phyloP scores from a whole-genome alignment of 2,113 vertebrate genomes.

The Pseudorasbora parva region DNA sequence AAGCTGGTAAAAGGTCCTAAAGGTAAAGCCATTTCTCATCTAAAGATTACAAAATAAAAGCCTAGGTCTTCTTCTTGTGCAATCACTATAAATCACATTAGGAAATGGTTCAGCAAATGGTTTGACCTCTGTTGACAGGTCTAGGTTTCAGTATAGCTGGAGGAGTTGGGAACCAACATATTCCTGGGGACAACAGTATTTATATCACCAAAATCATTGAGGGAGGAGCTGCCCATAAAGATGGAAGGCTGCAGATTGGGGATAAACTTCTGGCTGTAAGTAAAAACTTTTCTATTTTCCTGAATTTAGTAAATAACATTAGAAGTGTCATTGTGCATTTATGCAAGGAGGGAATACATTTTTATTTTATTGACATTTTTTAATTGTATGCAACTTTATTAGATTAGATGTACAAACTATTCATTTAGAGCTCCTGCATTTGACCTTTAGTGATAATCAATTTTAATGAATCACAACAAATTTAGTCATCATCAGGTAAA shows the following conservation, averaged over 20 bases:
- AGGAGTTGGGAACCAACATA: constrained; percentile 96
- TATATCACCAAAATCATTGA: constrained; percentile 98
- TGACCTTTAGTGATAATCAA: not conserved
- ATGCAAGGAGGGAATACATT: not conserved
- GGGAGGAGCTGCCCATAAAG: constrained; percentile 96
- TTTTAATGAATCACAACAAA: not conserved
- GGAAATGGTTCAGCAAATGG: not conserved
- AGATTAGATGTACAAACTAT: not conserved
- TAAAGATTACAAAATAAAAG: constrained; percentile 6
- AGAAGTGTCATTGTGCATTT: not conserved
- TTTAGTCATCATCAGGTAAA: not conserved
- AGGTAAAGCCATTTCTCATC: constrained; percentile 74
- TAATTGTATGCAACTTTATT: not conserved
- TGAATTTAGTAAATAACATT: not conserved
- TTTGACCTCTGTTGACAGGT: constrained; percentile 74
- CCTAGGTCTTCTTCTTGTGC: not conserved
- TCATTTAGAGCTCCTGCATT: not conserved
- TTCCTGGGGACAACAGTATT: constrained; percentile 97
- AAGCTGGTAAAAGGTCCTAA: constrained; percentile 98
- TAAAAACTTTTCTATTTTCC: not conserved
- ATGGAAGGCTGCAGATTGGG: constrained; percentile 94
- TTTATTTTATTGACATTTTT: not conserved
- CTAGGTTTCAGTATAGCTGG: constrained; percentile 99
- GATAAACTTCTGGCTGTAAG: constrained; percentile 97
- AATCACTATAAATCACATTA: not conserved